phyloP scores from a whole-genome alignment of 2,113 vertebrate genomes.

The Trichomycterus rosablanca region DNA sequence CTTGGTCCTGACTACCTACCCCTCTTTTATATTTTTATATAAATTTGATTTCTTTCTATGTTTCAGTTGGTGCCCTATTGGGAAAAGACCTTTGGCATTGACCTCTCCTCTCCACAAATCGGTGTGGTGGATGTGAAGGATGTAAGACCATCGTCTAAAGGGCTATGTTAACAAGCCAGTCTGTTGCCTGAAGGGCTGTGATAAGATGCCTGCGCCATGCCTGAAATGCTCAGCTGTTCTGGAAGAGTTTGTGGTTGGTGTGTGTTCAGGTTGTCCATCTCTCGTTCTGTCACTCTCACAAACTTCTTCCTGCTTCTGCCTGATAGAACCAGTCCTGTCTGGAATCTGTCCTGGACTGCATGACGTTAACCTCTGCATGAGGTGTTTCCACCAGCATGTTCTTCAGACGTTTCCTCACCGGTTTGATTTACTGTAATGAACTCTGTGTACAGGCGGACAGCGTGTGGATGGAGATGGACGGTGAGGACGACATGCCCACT shows the following conservation, averaged over 20 bases:
- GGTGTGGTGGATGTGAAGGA: conserved; percentile 86
- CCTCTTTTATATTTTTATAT: not conserved
- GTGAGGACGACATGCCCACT: conserved; percentile 80
- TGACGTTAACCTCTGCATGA: not conserved
- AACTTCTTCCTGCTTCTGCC: not conserved
- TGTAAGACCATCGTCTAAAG: conserved; percentile 64
- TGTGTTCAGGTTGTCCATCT: not conserved
- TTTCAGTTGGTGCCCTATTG: conserved; percentile 85
- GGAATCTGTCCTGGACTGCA: not conserved
- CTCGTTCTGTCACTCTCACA: not conserved
- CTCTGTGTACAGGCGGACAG: conserved; percentile 75
- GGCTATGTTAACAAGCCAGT: conserved; percentile 8
- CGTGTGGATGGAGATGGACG: conserved; percentile 89
- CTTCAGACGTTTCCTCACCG: not conserved
- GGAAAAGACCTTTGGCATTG: conserved; percentile 87
- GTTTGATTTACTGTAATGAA: not conserved
- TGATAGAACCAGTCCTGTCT: not conserved
- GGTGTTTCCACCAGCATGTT: not conserved
- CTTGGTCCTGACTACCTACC: too few species aligned
- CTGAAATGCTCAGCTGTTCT: conserved; percentile 1
- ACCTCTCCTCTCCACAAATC: conserved; percentile 82
- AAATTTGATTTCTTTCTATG: not conserved
- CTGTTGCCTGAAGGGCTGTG: conserved; percentile 18
- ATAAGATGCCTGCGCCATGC: conserved; percentile 24
- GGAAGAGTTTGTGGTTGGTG: conserved; percentile 15